Evolutionary conservation across 1,140 invertebrate species (phyloP), one percentile per base, ranked within the genome.

Genomic region (Camponotus floridanus): DNA sequence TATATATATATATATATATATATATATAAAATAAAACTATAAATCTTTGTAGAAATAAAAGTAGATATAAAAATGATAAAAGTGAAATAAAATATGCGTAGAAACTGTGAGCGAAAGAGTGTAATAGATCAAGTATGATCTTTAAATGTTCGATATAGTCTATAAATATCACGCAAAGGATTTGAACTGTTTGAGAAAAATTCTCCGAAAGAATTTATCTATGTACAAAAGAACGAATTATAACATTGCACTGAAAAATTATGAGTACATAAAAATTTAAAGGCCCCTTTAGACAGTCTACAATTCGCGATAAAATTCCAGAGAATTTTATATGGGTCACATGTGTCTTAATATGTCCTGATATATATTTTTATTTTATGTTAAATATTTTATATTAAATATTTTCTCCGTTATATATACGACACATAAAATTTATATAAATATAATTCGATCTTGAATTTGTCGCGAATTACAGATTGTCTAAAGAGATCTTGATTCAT

Each of bases 181-280:
- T 21, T 65, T n/a, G 55, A 64, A 45, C 6, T 36, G 18, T n/a
- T 61, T 61, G 48, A 85, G 13, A 11, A 76, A 62, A 36, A 36
- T 65, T 64, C 15, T 39, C 48, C 9, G 21, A 71, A 86, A 39
- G 59, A 87, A 88, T 87, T 51, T 51, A 85, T 59, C 83, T 92
- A 91, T 91, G 31, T 90, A 92, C 86, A 92, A 83, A 86, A 85
- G 51, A 90, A 91, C 55, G 65, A 80, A n/a, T 91, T 68, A 81
- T 87, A 86, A 91, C 89, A 93, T 93, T 93, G 93, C 92, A 93
- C 93, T 91, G 86, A 87, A 86, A 76, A 73, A 36, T 81, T 86
- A 78, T 87, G 51, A 70, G 84, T 91, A 91, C 73, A 87, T 81
- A 90, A 42, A 89, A 51, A 18, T 51, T 48, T 51, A 51, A 51